Percentiles rank a stretch among this genome's conserved stretches.
These are phyloP conservation scores for Torymus texanus DNA, from an alignment of 2,888 invertebrate species.

Conservation along the genomic window DNA sequence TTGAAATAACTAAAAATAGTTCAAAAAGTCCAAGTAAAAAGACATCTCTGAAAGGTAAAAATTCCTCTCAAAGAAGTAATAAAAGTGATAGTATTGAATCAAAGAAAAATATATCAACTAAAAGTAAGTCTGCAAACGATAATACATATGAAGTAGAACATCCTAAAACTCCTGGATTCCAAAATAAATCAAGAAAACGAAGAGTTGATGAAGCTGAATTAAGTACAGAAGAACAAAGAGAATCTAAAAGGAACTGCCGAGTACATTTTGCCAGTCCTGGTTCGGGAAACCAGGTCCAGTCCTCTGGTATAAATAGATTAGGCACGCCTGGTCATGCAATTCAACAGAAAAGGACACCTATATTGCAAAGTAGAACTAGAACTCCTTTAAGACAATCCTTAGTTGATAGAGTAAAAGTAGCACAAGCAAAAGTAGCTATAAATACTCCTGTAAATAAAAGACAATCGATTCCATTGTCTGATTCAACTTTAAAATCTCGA, in stretches of 20 bases:
- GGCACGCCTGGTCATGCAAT: constrained; percentile 56
- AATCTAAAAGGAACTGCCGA: constrained; percentile 58
- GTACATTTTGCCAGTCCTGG: constrained; percentile 63
- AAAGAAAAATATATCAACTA: constrained; percentile 48
- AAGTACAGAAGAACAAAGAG: constrained; percentile 33
- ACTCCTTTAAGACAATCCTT: constrained; percentile 13
- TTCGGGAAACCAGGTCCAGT: not conserved
- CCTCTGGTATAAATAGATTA: constrained; percentile 47
- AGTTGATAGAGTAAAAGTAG: constrained; percentile 18
- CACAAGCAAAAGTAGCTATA: constrained; percentile 13
- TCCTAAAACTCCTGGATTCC: constrained; percentile 63
- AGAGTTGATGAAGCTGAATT: constrained; percentile 42
- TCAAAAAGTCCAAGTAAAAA: constrained; percentile 4
- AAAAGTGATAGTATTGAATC: constrained; percentile 22
- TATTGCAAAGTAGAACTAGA: constrained; percentile 30
- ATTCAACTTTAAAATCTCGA: constrained; percentile 17
- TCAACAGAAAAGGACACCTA: constrained; percentile 32
- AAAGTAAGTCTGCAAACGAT: constrained; percentile 27
- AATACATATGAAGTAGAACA: constrained; percentile 64
- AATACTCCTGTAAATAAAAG: constrained; percentile 43
- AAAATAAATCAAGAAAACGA: constrained; percentile 58
- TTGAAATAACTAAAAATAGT: constrained; percentile 59
- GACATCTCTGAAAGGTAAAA: constrained; percentile 12
- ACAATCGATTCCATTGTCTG: constrained; percentile 56
- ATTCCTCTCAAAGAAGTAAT: constrained; percentile 32